phyloP scores from a whole-genome alignment of 2,113 vertebrate genomes.

The Paramormyrops kingsleyae region DNA sequence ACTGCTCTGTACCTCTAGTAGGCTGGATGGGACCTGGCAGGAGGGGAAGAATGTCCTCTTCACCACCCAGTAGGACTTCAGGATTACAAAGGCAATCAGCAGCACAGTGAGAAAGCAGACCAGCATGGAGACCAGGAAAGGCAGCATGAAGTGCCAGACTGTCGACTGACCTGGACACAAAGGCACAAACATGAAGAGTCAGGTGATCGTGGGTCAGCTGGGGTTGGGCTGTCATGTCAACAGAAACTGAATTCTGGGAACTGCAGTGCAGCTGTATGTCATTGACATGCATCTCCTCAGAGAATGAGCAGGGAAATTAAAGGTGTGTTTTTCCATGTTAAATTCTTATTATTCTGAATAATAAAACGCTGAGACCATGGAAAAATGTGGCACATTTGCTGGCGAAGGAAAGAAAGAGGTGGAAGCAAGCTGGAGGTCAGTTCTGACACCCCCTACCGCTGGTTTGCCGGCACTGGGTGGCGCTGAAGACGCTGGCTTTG shows the following conservation, averaged over 20 bases:
- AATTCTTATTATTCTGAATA: background rate
- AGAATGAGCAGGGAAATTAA: background rate
- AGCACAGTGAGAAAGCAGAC: slow-evolving; percentile 32
- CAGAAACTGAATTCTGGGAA: background rate
- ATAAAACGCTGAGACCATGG: background rate
- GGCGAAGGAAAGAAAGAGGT: too few relatives aligned
- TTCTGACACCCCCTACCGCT: slow-evolving; percentile 37
- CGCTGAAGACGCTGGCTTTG: slow-evolving; percentile 46
- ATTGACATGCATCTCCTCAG: background rate
- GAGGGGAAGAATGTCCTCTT: slow-evolving; percentile 39
- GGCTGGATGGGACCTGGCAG: slow-evolving; percentile 33
- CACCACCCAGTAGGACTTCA: slow-evolving; percentile 20
- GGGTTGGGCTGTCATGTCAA: background rate
- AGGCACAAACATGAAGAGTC: background rate
- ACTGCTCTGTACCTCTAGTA: slow-evolving; percentile 41
- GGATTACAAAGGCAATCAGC: background rate
- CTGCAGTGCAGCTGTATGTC: background rate
- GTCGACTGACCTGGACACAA: slow-evolving; percentile 33
- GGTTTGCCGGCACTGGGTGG: slow-evolving; percentile 38
- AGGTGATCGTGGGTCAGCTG: background rate
- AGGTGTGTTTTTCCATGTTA: background rate
- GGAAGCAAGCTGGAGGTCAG: background rate
- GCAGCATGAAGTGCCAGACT: slow-evolving; percentile 41
- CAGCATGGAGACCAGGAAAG: slow-evolving; percentile 43
- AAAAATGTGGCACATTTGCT: background rate